A percentile compares a stretch with the other conserved stretches of the same genome.
phyloP scores from a whole-genome alignment of 2,888 invertebrate genomes.

The Thysanoteuthis rhombus region DNA sequence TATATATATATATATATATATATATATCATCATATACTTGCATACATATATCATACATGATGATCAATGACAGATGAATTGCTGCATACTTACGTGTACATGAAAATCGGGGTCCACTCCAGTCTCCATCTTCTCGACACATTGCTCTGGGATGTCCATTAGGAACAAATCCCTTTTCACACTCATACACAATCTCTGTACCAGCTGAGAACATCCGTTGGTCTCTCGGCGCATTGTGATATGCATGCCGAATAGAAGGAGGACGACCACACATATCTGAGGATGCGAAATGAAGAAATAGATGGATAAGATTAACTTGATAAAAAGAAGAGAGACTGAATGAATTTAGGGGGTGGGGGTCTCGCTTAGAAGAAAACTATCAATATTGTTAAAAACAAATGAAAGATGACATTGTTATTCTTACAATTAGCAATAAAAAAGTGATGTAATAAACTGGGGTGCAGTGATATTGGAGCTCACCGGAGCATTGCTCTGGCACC shows the following conservation, averaged over 20 bases:
- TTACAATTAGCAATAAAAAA: neutral
- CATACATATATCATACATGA: neutral
- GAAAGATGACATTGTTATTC: neutral
- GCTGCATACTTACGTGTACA: conserved; percentile 88
- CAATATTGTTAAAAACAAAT: neutral
- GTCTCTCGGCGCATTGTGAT: conserved; percentile 84
- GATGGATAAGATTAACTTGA: neutral
- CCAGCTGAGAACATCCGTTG: conserved; percentile 90
- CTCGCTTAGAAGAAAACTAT: neutral
- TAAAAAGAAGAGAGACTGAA: neutral
- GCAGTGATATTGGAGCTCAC: too few relatives aligned
- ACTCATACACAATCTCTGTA: conserved; percentile 90
- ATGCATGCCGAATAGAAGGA: conserved; percentile 68
- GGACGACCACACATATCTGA: conserved; percentile 69
- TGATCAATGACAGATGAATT: neutral
- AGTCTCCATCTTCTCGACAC: conserved; percentile 87
- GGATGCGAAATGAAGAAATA: conserved; percentile 17
- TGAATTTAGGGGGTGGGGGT: neutral
- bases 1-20: too few relatives aligned
- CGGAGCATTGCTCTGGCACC: too few relatives aligned
- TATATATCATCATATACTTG: too few relatives aligned
- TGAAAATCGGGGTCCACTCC: conserved; percentile 96
- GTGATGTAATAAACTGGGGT: neutral
- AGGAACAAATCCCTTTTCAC: conserved; percentile 91
- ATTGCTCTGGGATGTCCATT: conserved; percentile 92